Conservation (phyloP, 2,888 invertebrate species). For the Ophonus ardosiacus region DNA sequence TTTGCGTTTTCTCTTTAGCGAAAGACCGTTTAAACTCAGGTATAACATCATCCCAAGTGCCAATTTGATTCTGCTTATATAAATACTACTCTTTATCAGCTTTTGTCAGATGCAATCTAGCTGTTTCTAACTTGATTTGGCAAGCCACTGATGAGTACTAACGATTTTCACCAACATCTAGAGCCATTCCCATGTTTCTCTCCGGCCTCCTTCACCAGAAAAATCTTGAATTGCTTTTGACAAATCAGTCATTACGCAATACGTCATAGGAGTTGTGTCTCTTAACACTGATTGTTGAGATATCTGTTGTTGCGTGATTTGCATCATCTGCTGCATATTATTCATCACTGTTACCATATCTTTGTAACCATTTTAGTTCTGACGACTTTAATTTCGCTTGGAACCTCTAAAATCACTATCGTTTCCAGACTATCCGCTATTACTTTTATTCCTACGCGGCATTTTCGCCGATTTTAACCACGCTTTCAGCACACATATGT, state of each 20-base stretch:
- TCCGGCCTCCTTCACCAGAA: not conserved
- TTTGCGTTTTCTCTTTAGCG: not conserved
- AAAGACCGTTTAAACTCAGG: not conserved
- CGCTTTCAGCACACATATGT: no score
- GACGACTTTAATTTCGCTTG: no score
- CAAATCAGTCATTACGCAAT: not conserved
- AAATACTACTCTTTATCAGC: slow-evolving; percentile 38
- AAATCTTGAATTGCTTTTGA: not conserved
- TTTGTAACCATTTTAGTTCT: not conserved
- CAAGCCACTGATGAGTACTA: not conserved
- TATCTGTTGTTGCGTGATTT: not conserved
- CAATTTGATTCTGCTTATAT: not conserved
- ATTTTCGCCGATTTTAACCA: no score
- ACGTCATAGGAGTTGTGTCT: not conserved
- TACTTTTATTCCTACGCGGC: no score
- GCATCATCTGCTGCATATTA: not conserved
- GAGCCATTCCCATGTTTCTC: not conserved
- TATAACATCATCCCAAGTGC: not conserved
- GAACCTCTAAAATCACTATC: no score
- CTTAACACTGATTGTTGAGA: not conserved
- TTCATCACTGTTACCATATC: not conserved
- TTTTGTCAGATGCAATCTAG: slow-evolving; percentile 57
- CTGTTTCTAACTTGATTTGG: not conserved
- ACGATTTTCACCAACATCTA: not conserved
- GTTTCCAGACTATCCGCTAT: no score